phyloP scores from a whole-genome alignment of 2,113 vertebrate species.

The Xiphophorus hellerii region DNA sequence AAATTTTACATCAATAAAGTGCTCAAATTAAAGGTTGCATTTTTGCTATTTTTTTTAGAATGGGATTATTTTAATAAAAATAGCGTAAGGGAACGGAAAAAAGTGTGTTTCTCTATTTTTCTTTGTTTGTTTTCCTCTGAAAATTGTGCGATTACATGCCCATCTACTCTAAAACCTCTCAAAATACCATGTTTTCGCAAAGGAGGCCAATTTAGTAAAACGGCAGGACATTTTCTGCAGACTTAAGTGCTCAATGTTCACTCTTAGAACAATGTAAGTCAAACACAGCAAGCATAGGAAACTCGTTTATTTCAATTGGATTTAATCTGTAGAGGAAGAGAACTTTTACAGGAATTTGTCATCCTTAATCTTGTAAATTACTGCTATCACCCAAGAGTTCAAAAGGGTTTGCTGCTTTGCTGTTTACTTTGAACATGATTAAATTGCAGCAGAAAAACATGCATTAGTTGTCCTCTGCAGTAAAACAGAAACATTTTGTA shows the following conservation, averaged over 20 bases:
- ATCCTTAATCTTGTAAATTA: conserved; percentile 3
- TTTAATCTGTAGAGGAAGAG: neutral
- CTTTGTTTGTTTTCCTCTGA: too few species aligned
- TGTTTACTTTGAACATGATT: conserved; percentile 8
- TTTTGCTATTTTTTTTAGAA: too few species aligned
- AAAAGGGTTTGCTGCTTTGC: neutral
- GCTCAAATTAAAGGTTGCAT: too few species aligned
- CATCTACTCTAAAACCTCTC: neutral
- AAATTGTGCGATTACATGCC: too few species aligned
- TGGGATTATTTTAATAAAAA: too few species aligned
- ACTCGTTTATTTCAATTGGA: conserved; percentile 13
- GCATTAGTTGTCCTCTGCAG: neutral
- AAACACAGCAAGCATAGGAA: neutral
- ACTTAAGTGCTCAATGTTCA: neutral
- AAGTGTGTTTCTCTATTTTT: too few species aligned
- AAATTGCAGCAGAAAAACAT: conserved; percentile 24
- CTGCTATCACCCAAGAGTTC: conserved; percentile 4
- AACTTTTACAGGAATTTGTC: conserved; percentile 1
- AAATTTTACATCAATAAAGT: too few species aligned
- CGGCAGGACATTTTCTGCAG: conserved; percentile 3
- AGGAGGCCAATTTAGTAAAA: conserved; percentile 8
- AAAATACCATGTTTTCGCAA: neutral
- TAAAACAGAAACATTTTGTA: neutral
- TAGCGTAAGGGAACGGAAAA: too few species aligned
- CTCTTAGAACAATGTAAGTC: neutral